phyloP scores from a whole-genome alignment of 2,797 vertebrate genomes.

The Podarcis lilfordi region DNA sequence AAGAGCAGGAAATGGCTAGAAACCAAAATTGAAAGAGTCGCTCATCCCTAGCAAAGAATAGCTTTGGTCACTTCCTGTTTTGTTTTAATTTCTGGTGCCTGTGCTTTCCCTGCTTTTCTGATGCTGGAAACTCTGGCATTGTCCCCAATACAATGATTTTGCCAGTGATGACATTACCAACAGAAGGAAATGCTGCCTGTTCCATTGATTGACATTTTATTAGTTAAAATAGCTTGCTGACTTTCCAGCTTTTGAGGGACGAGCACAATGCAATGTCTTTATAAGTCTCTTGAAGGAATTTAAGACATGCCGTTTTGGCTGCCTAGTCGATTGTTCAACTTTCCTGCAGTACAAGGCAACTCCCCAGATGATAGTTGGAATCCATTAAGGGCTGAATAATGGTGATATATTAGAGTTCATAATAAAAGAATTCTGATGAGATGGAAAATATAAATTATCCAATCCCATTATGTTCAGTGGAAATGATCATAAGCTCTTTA shows the following conservation, averaged over 20 bases:
- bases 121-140: background rate
- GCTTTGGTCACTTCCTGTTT: background rate
- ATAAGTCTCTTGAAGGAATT: background rate
- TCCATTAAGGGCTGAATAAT: constrained; percentile 16
- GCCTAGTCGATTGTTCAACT: background rate
- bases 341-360: background rate
- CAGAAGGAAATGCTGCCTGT: background rate
- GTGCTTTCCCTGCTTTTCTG: background rate
- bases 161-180: background rate
- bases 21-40: no score
- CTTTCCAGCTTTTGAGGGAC: background rate
- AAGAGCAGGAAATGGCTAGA: no score
- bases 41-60: no score
- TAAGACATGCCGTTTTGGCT: background rate
- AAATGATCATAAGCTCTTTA: constrained; percentile 22
- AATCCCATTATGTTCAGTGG: background rate
- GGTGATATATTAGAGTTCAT: constrained; percentile 10
- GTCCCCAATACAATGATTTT: background rate
- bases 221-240: background rate
- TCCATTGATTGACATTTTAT: background rate
- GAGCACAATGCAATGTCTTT: background rate
- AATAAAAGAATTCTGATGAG: constrained; percentile 16
- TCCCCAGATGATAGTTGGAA: background rate
- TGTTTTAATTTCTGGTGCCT: background rate
- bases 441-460: constrained; percentile 26